Base-by-base conservation (phyloP, 2,888 invertebrate genomes). In the Oscheius myriophilus region DNA sequence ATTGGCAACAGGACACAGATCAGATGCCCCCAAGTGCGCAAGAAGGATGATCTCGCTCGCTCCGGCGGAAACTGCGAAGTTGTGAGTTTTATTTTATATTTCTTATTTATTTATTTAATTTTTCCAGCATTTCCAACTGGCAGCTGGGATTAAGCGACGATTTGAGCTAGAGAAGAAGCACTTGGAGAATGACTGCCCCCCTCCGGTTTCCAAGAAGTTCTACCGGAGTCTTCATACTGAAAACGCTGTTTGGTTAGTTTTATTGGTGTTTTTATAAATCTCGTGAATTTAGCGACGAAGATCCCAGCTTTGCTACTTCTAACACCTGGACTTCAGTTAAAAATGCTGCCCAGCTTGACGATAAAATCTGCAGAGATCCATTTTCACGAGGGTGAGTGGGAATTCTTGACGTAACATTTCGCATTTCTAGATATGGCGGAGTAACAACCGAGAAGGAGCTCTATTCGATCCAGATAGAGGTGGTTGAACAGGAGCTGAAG, bases 1-100 rank as follows among this genome's bases (percentile, higher is more conserved):
- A 53, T 62, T 3, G 73, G 67, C 2, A 54, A 69, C 12, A 39
- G 76, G 23, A 76, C 76, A 0, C 53, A 74, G 4, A 61, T 76
- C 4, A 57, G 68, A 12, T 76, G 76, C 51, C 69, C 45, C 42
- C 71, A 76, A 63, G 68, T 70, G 23, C 26, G 59, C 2, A 65
- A 68, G 14, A 76, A 72, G 62, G 76, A 76, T 2, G 69, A 69
- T 4, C 33, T 76, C 1, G 49, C 43, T 1, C 69, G 59, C 39
- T 69, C 69, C 43, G 26, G 45, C 3, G 76, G 76, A 18, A 49
- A 43, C 0, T 76, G 76, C 58, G 76, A 74, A 54, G 69, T 70
- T 25, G 57, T 57, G n/a, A 7, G 46, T 21, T 46, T 7, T 9
- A 11, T 46, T 46, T 46, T 12, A 7, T 9, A 2, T 14, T 54